Evolutionary conservation across 2,888 invertebrate species (phyloP).

Genomic region (Sepioteuthis lessoniana): DNA sequence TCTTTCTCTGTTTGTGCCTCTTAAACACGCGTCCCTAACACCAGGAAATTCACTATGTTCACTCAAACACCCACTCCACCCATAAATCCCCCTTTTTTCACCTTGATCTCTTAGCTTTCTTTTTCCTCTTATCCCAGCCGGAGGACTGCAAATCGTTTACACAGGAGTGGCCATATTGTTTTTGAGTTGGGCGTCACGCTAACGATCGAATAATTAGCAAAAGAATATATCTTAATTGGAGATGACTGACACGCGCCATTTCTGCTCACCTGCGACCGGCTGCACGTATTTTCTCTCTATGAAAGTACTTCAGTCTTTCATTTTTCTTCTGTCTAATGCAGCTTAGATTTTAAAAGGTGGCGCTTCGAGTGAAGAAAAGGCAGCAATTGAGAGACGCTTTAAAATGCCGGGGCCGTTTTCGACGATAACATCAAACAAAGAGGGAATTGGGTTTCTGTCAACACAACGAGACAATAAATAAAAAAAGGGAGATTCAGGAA

Average conservation of each 20-base stretch:
- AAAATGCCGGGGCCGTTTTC: background rate
- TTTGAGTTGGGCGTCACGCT: background rate
- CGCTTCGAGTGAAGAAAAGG: background rate
- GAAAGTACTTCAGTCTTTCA: background rate
- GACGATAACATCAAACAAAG: background rate
- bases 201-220: conserved; percentile 20
- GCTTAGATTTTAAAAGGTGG: background rate
- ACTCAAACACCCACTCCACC: background rate
- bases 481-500: background rate
- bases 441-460: background rate
- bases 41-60: background rate
- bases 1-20: background rate
- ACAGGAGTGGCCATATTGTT: background rate
- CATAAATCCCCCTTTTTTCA: background rate
- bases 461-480: background rate
- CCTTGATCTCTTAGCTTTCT: background rate
- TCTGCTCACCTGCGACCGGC: conserved; percentile 13
- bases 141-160: background rate
- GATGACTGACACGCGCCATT: conserved; percentile 33
- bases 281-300: background rate
- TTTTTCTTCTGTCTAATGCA: background rate
- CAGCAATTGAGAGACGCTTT: conserved; percentile 20
- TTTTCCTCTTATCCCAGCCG: background rate
- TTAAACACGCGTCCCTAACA: conserved; percentile 10
- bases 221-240: conserved; percentile 10